Base-by-base conservation (phyloP, 2,888 invertebrate species). In the Drosophila yooni region DNA sequence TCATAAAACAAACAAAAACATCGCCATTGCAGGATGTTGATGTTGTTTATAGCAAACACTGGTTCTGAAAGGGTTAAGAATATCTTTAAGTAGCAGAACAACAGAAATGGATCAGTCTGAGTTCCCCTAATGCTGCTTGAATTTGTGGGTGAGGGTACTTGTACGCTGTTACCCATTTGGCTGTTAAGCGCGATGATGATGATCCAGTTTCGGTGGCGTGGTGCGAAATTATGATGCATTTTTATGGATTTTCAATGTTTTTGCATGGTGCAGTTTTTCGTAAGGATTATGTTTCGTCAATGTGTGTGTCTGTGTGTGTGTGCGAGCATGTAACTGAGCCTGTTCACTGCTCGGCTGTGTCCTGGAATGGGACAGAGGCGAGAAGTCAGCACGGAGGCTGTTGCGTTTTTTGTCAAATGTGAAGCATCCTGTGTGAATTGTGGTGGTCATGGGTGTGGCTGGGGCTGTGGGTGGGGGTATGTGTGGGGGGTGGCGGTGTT, bases 211-310 rank as follows among this genome's bases (percentile, higher is more conserved):
- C 57, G 48, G 66, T 43, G 67, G 76, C 61, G 50, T 76, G 75
- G 70, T 62, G 52, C 61, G 83, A 92, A 93, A 92, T 92, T 91
- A 92, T 92, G 92, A 92, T 93, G 92, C 92, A 93, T 92, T 93
- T 93, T 93, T 93, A 92, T 93, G 93, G 92, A 91, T 91, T 92
- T 93, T 93, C 90, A 82, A 89, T 92, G 93, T 93, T 92, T 92
- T 89, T 90, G 85, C 79, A 62, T 63, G 76, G 68, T 84, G 83
- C 85, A 79, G 59, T 80, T 74, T 87, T 77, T 81, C 58, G 58
- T 38, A 33, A 53, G 81, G 81, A 76, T 86, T 81, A 69, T 64
- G 71, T 76, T 82, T 90, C 89, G 84, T 83, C 90, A 89, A 76
- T 76, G 80, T 31, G 27, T 56, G 60, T 57, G 54, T 59, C 70